Base-by-base conservation (phyloP, 1,140 invertebrate species). In the Lerema accius region DNA sequence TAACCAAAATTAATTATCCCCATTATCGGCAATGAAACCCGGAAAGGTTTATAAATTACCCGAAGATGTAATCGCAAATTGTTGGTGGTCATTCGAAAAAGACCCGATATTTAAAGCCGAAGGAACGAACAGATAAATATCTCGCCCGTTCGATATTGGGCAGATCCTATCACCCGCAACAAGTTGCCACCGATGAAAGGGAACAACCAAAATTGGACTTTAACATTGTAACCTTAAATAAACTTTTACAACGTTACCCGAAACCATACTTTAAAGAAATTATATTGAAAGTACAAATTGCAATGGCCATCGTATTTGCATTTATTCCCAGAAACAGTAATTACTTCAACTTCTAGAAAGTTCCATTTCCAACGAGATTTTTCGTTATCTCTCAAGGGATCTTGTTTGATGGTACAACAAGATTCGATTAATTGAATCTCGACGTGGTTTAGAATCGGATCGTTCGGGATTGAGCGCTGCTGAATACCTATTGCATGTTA, bases 271-370 rank as follows among this genome's bases (percentile, higher is more conserved):
- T 16, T 50, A 37, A 50, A 15, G 17, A 28, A 9, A 40, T 9
- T 2, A 15, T 14, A 15, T 42, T 11, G 9, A 55, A 28, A 55
- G 17, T 28, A 28, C 51, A 55, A 55, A 23, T 55, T 14, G 40
- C 51, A 43, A 42, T 10, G n/a, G 15, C 37, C 59, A 53, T 56
- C 55, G 62, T 37, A 23, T 50, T 49, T 15, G 50, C 60, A 66
- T 64, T 67, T 68, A 32, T 42, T 42, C 43, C 42, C 37, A 59
- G 66, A 69, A 67, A 63, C 62, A 56, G 64, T 70, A 67, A 73
- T 73, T 70, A 70, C 59, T 72, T 58, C 49, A 68, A 66, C 37
- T 65, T 50, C 50, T 70, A 37, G 63, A 61, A 15, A 28, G 43
- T 39, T 42, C 37, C 39, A 56, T 64, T 65, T 61, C 46, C 32